Evolutionary conservation across 2,113 vertebrate species (phyloP).

Genomic region (Mustela nigripes): DNA sequence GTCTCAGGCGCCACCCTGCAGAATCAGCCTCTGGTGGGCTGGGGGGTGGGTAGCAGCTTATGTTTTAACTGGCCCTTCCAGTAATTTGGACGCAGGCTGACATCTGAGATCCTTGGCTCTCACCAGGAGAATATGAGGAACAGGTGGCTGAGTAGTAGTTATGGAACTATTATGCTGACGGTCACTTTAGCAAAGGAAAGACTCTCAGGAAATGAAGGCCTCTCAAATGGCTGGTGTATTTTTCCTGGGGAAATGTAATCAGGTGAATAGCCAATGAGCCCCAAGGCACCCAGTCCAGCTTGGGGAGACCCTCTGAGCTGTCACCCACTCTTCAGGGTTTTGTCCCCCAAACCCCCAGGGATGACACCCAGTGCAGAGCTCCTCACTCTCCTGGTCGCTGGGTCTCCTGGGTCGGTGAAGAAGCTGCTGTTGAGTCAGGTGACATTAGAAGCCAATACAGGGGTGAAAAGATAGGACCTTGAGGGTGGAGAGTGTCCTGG

Average conservation of each 20-base stretch:
- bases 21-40: background rate
- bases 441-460: background rate
- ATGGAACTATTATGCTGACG: background rate
- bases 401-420: too few relatives aligned
- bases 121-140: background rate
- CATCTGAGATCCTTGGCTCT: background rate
- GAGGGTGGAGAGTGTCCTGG: background rate
- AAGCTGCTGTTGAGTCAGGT: background rate
- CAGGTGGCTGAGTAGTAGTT: background rate
- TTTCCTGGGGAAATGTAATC: background rate
- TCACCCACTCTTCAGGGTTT: background rate
- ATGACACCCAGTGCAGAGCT: background rate
- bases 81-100: background rate
- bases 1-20: background rate
- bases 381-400: background rate
- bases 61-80: background rate
- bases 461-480: background rate
- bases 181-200: background rate
- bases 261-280: background rate
- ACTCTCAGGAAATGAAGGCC: background rate
- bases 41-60: background rate
- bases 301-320: background rate
- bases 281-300: background rate
- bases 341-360: background rate
- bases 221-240: background rate